A percentile compares a stretch with the other conserved stretches of the same genome.
Conservation (phyloP, 1,140 invertebrate genomes). For the Grapholita molesta region DNA sequence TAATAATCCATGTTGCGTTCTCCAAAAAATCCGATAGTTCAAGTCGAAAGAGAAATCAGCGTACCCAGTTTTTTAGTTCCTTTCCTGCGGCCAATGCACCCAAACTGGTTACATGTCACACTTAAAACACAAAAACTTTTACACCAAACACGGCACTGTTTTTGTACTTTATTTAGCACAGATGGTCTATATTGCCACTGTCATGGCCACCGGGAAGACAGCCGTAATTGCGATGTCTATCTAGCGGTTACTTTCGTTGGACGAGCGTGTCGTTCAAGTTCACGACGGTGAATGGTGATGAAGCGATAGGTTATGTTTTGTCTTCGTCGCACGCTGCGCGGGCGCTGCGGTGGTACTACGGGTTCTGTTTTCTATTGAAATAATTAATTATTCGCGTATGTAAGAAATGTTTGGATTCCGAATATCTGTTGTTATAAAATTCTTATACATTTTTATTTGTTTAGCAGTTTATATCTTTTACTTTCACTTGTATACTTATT, state of each 20-base stretch:
- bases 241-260: neutral
- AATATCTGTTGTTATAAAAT: too few species aligned
- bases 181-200: constrained; percentile 28
- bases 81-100: constrained; percentile 18
- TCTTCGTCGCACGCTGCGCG: constrained; percentile 17
- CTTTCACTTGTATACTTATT: too few species aligned
- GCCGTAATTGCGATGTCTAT: neutral
- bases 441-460: too few species aligned
- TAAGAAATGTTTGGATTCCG: neutral
- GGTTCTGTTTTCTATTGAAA: neutral
- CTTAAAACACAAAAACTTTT: neutral
- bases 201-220: constrained; percentile 30
- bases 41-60: constrained; percentile 31
- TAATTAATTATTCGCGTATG: neutral
- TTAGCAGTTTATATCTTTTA: too few species aligned
- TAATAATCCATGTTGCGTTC: constrained; percentile 24
- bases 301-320: constrained; percentile 12
- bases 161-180: neutral
- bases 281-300: constrained; percentile 18
- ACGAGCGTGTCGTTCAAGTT: neutral
- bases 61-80: constrained; percentile 28
- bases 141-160: neutral
- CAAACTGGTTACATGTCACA: constrained; percentile 15
- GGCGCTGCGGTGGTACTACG: constrained; percentile 13
- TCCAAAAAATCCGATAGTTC: constrained; percentile 21